These are phyloP conservation scores for Xiphophorus hellerii DNA, from an alignment of 2,113 vertebrate species.

Conservation along the genomic window DNA sequence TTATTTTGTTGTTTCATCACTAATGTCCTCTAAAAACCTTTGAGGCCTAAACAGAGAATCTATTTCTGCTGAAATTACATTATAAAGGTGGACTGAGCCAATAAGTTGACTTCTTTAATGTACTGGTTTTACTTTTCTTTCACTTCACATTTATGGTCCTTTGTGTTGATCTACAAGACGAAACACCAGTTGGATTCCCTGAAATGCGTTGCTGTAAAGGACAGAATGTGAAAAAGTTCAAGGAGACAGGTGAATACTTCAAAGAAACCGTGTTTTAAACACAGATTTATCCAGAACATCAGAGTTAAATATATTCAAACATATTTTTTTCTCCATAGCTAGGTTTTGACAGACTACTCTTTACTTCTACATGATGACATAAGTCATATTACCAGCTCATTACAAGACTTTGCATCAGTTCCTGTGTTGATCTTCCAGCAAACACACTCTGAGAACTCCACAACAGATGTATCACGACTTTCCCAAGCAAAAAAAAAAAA, in stretches of 20 bases:
- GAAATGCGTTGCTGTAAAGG: not conserved
- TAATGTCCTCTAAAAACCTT: too few species aligned
- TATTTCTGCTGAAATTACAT: too few species aligned
- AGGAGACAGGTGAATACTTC: not conserved
- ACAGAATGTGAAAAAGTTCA: not conserved
- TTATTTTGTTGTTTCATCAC: too few species aligned
- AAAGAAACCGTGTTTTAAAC: conserved; percentile 18
- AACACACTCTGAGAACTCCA: conserved; percentile 44
- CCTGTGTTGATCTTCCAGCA: conserved; percentile 58
- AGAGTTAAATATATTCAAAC: conserved; percentile 49
- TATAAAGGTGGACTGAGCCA: too few species aligned
- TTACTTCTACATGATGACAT: conserved; percentile 31
- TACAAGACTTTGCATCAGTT: conserved; percentile 70
- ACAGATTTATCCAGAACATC: conserved; percentile 40
- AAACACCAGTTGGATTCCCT: not conserved
- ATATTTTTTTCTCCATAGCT: conserved; percentile 39
- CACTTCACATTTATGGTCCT: not conserved
- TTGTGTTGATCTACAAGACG: not conserved
- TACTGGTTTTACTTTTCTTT: not conserved
- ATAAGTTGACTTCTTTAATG: too few species aligned
- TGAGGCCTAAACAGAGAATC: too few species aligned
- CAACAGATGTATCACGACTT: conserved; percentile 42
- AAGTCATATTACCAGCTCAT: conserved; percentile 49
- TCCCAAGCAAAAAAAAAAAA: conserved; percentile 23
- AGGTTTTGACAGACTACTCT: conserved; percentile 33